These are phyloP conservation scores for Eulithis testata DNA, from an alignment of 2,888 invertebrate species.

Conservation along the genomic window DNA sequence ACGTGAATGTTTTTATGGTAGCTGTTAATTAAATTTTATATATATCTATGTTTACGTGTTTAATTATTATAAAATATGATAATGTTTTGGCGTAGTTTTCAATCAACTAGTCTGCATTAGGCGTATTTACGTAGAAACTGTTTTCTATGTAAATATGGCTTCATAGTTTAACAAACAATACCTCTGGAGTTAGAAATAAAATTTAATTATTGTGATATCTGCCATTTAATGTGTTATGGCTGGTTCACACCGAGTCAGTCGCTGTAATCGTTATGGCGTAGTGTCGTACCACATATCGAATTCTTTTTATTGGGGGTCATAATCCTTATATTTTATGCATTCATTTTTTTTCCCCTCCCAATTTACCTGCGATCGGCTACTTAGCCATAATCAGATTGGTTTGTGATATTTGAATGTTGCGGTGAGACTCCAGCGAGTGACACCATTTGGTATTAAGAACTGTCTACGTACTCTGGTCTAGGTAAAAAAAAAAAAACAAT, in stretches of 20 bases:
- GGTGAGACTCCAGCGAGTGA: no score
- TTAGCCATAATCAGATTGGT: no score
- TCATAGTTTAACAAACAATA: constrained; percentile 55
- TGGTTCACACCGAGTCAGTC: constrained; percentile 14
- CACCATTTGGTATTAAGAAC: no score
- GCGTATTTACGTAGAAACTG: constrained; percentile 7
- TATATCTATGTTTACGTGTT: constrained; percentile 31
- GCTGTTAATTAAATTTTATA: constrained; percentile 60
- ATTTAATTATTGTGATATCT: constrained; percentile 39
- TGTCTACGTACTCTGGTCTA: no score
- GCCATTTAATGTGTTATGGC: constrained; percentile 24
- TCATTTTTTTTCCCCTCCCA: no score
- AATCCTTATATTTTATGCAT: no score
- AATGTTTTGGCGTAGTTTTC: constrained; percentile 55
- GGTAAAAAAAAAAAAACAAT: no score
- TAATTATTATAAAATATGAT: constrained; percentile 6
- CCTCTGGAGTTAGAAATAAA: constrained; percentile 64
- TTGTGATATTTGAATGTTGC: no score
- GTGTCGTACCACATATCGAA: background rate
- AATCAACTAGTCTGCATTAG: constrained; percentile 76
- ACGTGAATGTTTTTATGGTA: constrained; percentile 51
- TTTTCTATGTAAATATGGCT: constrained; percentile 14
- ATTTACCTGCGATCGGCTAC: no score
- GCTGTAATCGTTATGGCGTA: constrained; percentile 5
- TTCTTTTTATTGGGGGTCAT: no score